Evolutionary conservation across 2,888 invertebrate genomes (phyloP).

Genomic region (Odontocerum albicorne): DNA sequence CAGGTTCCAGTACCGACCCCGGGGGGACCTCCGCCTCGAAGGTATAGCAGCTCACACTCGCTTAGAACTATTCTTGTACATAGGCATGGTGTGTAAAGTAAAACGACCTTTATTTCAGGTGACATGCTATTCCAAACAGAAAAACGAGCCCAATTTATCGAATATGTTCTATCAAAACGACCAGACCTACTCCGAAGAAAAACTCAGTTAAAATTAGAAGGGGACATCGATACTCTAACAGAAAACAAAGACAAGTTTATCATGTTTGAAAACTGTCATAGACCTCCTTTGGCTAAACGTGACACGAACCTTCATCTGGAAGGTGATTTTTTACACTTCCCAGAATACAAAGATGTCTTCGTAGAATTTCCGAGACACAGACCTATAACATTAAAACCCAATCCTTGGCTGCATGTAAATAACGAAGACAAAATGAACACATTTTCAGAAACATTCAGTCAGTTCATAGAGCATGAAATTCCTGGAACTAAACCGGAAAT

Average conservation of each 20-base stretch:
- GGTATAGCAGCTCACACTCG: slow-evolving; percentile 12
- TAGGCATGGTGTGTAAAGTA: slow-evolving; percentile 24
- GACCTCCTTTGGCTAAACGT: slow-evolving; percentile 47
- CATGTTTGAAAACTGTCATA: slow-evolving; percentile 46
- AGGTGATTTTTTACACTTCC: slow-evolving; percentile 48
- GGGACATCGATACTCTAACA: slow-evolving; percentile 51
- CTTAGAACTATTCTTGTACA: slow-evolving; percentile 11
- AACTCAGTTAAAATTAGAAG: slow-evolving; percentile 53
- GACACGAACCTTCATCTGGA: slow-evolving; percentile 53
- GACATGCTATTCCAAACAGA: slow-evolving; percentile 44
- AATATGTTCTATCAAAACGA: slow-evolving; percentile 48
- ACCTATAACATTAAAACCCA: slow-evolving; percentile 46
- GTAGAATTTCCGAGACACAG: slow-evolving; percentile 52
- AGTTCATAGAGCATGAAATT: slow-evolving; percentile 41
- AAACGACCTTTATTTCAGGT: slow-evolving; percentile 29
- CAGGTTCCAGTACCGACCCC: slow-evolving; percentile 7
- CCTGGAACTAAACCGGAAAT: slow-evolving; percentile 39
- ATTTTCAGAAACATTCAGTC: slow-evolving; percentile 47
- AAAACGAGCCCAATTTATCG: slow-evolving; percentile 50
- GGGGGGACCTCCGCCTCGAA: slow-evolving; percentile 21
- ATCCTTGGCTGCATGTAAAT: slow-evolving; percentile 26
- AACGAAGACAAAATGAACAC: slow-evolving; percentile 44
- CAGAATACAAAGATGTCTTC: slow-evolving; percentile 50
- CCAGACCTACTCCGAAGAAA: slow-evolving; percentile 47
- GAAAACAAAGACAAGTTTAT: slow-evolving; percentile 54